Evolutionary conservation across 2,113 vertebrate genomes (phyloP), one percentile per base, ranked within the genome.

Genomic region (Gambusia holbrooki): DNA sequence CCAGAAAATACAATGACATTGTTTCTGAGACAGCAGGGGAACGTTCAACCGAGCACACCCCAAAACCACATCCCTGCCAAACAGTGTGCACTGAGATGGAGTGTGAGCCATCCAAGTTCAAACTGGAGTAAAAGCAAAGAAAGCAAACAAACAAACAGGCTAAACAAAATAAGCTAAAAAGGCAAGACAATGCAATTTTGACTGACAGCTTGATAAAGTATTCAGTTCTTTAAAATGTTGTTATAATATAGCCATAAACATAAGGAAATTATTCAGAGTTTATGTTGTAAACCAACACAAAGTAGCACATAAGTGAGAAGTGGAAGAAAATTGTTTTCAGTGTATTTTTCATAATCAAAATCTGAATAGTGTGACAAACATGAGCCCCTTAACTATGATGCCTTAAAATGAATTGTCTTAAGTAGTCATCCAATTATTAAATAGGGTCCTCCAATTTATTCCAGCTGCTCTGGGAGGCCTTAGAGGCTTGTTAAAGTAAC

Each of bases 1-100:
- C 87, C 90, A 91, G 81, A 81, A 80, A 85, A 91, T 82, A 86
- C 86, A 93, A 88, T 85, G 83, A 89, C 85, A 89, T 84, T 83
- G 84, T 90, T 85, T 89, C 73, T 77, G 83, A 89, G 90, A 84
- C 89, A 84, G 84, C 81, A 83, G 85, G 89, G 87, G 82, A 89
- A 89, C 82, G 79, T 83, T 86, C 76, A 79, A 71, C 81, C 84
- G 85, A 88, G n/a, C 64, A 83, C 80, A 88, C 74, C 83, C 75
- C 67, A 62, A 76, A 85, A 65, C 67, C 76, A 71, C 37, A 22
- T 83, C 61, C 70, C 65, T 76, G 85, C 84, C 83, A 85, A 88
- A 77, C 66, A 72, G 77, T 40, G 82, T 71, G 76, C 79, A 74
- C 76, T 14, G 80, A 79, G 79, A 63, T 61, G 27, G 76, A 27